Evolutionary conservation across 2,113 vertebrate species (phyloP), one percentile per base, ranked within the genome.

Genomic region (Bufo bufo): DNA sequence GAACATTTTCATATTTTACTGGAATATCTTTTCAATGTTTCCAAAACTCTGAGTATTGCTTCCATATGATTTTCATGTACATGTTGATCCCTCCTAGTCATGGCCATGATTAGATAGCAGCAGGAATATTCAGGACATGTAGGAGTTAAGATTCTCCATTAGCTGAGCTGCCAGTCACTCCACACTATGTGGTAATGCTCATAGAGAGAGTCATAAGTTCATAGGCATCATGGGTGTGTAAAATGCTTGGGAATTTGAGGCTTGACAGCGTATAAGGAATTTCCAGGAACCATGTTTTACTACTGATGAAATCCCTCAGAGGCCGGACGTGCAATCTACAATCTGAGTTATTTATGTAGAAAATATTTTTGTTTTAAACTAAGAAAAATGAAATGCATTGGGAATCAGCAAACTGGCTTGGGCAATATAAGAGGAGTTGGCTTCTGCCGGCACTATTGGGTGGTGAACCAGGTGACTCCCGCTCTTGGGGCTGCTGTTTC

Each of bases 121-220:
- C 6, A 20, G 12, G 16, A 49, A 79, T 47, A 69, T 23, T 3
- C 52, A 33, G 66, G 56, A 1, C 79, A 9, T 16, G 45, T 33
- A 71, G 23, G 69, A 65, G 69, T 82, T 88, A 49, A 88, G 19
- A 71, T 23, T 87, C 50, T 81, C 54, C 65, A 61, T 63, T 50
- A 88, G 54, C 12, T 13, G 58, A 52, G 86, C 59, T 49, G 43
- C 65, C 78, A 74, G 63, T 8, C 49, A n/a, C 45, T 82, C 45
- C 50, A 47, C 61, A 17, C 80, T 63, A 19, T 75, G 79, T 65
- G 80, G 56, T 23, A 88, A 88, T 88, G 69, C 87, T 83, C 71
- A 19, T 47, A 77, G 80, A 65, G 71, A 74, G 56, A 54, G 69
- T 43, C 83, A 63, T 3, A 88, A 83, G 87, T 84, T 83, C 87